These are phyloP conservation scores for Archaeoteleia sp. DNA, from an alignment of 2,888 invertebrate species.

Conservation along the genomic window DNA sequence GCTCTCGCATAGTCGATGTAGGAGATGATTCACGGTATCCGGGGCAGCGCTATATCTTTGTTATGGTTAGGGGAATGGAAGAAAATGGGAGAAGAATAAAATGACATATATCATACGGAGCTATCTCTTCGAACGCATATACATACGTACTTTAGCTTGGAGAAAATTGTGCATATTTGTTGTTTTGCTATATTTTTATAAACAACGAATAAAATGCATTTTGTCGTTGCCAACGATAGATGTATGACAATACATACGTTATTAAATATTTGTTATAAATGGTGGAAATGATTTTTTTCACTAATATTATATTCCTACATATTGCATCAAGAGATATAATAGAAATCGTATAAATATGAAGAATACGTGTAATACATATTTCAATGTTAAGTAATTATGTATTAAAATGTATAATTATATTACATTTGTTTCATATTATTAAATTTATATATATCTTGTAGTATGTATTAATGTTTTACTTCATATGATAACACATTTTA, in stretches of 20 bases:
- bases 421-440: too few relatives aligned
- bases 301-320: too few relatives aligned
- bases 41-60: conserved; percentile 36
- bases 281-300: too few relatives aligned
- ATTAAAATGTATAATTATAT: too few relatives aligned
- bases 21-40: conserved; percentile 37
- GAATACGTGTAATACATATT: too few relatives aligned
- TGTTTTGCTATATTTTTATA: conserved; percentile 7
- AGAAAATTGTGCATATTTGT: background rate
- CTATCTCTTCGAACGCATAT: conserved; percentile 18
- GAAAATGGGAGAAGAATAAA: conserved; percentile 33
- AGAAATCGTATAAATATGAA: too few relatives aligned
- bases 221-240: background rate
- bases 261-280: conserved; percentile 2
- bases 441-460: too few relatives aligned
- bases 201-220: conserved; percentile 21
- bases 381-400: too few relatives aligned
- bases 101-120: conserved; percentile 18
- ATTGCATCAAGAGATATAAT: too few relatives aligned
- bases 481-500: too few relatives aligned
- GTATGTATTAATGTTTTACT: too few relatives aligned
- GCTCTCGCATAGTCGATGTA: conserved; percentile 25
- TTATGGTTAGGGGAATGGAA: conserved; percentile 32
- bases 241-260: conserved; percentile 8
- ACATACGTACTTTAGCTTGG: conserved; percentile 11